Percentiles rank a stretch among this genome's conserved stretches.
Evolutionary conservation across 1,140 invertebrate species (phyloP).

Genomic region (Lordiphosa stackelbergi): DNA sequence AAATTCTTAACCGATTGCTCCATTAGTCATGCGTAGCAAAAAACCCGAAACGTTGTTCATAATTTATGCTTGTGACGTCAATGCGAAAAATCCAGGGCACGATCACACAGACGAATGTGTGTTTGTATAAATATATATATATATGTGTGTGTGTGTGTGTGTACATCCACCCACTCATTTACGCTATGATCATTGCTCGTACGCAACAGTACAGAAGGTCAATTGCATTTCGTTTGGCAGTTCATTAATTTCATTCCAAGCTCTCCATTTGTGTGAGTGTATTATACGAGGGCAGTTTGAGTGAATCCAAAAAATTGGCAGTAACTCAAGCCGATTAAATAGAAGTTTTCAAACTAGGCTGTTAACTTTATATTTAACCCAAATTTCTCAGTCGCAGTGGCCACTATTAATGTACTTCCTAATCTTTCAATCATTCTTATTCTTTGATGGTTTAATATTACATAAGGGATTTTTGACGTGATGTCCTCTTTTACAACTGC

Average conservation of each 20-base stretch:
- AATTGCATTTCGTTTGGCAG: constrained; percentile 68
- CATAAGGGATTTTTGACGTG: too few relatives aligned
- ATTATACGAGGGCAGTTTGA: too few relatives aligned
- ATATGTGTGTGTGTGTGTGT: constrained; percentile 21
- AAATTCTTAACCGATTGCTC: constrained; percentile 30
- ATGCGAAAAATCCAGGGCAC: constrained; percentile 55
- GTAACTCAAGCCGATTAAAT: too few relatives aligned
- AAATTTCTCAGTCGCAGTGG: too few relatives aligned
- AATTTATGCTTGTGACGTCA: constrained; percentile 51
- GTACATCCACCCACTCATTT: constrained; percentile 42
- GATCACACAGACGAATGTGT: constrained; percentile 22
- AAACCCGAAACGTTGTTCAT: background rate
- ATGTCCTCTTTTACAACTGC: too few relatives aligned
- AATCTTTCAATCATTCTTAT: too few relatives aligned
- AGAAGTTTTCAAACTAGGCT: too few relatives aligned
- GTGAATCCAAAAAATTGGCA: too few relatives aligned
- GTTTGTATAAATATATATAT: constrained; percentile 2
- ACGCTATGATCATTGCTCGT: constrained; percentile 1
- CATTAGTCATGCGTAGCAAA: constrained; percentile 30
- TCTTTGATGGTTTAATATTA: too few relatives aligned
- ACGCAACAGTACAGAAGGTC: constrained; percentile 50
- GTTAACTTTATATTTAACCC: too few relatives aligned
- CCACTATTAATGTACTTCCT: too few relatives aligned
- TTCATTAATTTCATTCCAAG: constrained; percentile 63
- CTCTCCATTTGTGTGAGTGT: constrained; percentile 6